Evolutionary conservation across 35 echinoderm and acorn worm species (phyloP).

Genomic region (Apostichopus californicus): DNA sequence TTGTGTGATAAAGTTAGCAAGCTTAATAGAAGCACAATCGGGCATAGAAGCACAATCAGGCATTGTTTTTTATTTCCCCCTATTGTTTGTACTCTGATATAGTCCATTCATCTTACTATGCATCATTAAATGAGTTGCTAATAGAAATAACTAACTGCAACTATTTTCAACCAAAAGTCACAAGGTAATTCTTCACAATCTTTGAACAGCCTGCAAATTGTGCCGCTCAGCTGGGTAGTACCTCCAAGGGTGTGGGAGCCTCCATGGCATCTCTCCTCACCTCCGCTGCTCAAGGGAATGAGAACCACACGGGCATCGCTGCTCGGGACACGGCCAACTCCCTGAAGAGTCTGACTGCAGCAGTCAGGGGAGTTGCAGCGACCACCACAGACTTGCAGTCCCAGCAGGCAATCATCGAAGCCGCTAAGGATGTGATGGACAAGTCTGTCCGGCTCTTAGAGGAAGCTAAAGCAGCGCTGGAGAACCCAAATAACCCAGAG

Average conservation of each 20-base stretch:
- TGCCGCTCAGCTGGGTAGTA: constrained; percentile 82
- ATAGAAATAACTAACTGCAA: too few relatives aligned
- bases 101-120: too few relatives aligned
- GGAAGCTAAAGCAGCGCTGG: constrained; percentile 87
- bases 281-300: constrained; percentile 90
- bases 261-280: constrained; percentile 98
- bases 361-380: constrained; percentile 88
- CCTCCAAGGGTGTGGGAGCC: constrained; percentile 89
- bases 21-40: too few relatives aligned
- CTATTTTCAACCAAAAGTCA: too few relatives aligned
- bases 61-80: too few relatives aligned
- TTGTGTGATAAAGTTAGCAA: too few relatives aligned
- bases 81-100: too few relatives aligned
- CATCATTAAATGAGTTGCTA: too few relatives aligned
- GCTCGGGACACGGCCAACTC: constrained; percentile 94
- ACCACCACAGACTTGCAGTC: constrained; percentile 64
- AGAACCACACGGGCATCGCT: constrained; percentile 96
- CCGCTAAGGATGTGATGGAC: constrained; percentile 87
- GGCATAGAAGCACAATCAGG: too few relatives aligned
- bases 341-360: constrained; percentile 74
- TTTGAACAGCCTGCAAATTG: constrained; percentile 70
- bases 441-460: constrained; percentile 82
- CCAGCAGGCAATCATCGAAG: constrained; percentile 72
- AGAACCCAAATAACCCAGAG: constrained; percentile 82
- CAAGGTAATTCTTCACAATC: not conserved